These are phyloP conservation scores for Garrulus glandarius DNA, from an alignment of 2,797 vertebrate species.

Conservation along the genomic window DNA sequence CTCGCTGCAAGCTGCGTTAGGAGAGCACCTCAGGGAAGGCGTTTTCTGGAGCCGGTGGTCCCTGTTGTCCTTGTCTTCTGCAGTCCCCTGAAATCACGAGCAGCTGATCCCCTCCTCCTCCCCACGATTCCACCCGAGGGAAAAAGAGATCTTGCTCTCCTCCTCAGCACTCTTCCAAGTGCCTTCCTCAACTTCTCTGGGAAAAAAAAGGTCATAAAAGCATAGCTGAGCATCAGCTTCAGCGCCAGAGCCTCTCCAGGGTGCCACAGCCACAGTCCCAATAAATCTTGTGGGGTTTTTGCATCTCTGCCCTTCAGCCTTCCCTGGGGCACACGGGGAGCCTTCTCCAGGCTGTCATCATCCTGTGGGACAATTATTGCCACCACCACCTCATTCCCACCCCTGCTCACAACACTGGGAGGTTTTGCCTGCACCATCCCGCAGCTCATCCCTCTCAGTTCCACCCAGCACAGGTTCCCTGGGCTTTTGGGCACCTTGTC, in stretches of 20 bases:
- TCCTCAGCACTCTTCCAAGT: not conserved
- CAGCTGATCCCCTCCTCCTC: not conserved
- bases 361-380: not conserved
- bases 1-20: not conserved
- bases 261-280: not conserved
- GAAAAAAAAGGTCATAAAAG: not conserved
- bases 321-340: not conserved
- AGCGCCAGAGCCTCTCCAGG: not conserved
- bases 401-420: not conserved
- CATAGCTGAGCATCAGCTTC: not conserved
- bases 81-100: not conserved
- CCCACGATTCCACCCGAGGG: not conserved
- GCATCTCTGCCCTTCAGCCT: not conserved
- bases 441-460: not conserved
- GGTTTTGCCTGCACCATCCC: not conserved
- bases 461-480: not conserved
- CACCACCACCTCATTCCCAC: not conserved
- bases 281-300: not conserved
- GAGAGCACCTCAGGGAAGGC: not conserved
- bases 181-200: not conserved
- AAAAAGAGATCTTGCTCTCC: not conserved
- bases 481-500: not conserved
- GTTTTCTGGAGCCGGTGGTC: not conserved
- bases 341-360: not conserved
- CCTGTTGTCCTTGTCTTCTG: not conserved